Conservation (phyloP, 2,797 vertebrate species). For the Dendrocincla tyrannina region DNA sequence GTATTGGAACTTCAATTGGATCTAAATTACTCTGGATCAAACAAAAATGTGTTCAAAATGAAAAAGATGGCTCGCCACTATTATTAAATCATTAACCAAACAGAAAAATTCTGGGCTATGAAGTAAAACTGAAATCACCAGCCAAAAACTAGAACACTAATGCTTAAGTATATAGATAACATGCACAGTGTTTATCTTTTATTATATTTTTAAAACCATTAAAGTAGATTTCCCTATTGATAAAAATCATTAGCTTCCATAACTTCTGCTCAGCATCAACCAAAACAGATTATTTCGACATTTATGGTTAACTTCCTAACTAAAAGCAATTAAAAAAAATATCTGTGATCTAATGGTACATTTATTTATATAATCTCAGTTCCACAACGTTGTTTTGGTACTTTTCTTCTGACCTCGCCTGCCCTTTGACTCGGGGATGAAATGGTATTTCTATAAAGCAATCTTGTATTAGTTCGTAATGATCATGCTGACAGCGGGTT, state of each 20-base stretch:
- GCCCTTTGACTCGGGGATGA: constrained; percentile 14
- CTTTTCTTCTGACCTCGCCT: background rate
- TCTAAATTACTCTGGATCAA: constrained; percentile 65
- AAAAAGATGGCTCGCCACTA: constrained; percentile 59
- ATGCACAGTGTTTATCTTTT: background rate
- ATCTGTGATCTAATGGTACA: background rate
- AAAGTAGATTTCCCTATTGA: constrained; percentile 35
- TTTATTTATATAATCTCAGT: constrained; percentile 7
- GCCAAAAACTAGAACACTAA: constrained; percentile 42
- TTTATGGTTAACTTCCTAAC: constrained; percentile 39
- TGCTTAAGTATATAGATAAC: constrained; percentile 35
- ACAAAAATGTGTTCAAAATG: constrained; percentile 66
- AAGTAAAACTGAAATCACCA: constrained; percentile 58
- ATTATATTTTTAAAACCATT: constrained; percentile 8
- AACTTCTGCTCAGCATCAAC: constrained; percentile 27
- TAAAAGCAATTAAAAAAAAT: constrained; percentile 40
- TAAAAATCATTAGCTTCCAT: constrained; percentile 34
- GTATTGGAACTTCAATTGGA: constrained; percentile 63
- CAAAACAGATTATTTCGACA: constrained; percentile 26
- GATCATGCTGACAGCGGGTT: background rate
- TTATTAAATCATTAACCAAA: constrained; percentile 71
- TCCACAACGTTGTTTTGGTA: background rate
- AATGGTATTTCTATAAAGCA: constrained; percentile 30
- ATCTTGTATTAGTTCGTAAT: background rate
- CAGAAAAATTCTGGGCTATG: constrained; percentile 58